These are phyloP conservation scores for Indicator maculatus DNA, from an alignment of 2,113 vertebrate genomes.

Conservation along the genomic window DNA sequence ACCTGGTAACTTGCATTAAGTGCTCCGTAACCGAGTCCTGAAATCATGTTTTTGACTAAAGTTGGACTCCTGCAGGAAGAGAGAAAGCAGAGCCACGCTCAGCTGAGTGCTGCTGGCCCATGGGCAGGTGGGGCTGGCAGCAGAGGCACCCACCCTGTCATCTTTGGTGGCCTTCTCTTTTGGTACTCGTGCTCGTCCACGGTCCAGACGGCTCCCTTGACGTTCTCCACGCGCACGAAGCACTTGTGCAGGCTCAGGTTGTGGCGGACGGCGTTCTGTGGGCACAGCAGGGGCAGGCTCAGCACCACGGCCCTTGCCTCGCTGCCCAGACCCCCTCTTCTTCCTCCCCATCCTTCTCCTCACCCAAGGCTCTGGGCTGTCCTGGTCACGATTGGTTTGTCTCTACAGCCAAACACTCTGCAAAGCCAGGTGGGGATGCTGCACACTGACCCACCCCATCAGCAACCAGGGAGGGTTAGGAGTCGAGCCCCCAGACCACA, in stretches of 20 bases:
- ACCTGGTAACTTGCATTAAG: constrained; percentile 99
- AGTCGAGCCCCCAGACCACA: accelerated
- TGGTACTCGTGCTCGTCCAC: constrained; percentile 99
- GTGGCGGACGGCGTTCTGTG: constrained; percentile 96
- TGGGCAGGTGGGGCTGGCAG: accelerated
- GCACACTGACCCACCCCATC: accelerated
- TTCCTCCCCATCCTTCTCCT: not conserved
- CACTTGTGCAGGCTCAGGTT: constrained; percentile 99
- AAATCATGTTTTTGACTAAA: constrained; percentile 99
- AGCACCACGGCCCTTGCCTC: accelerated
- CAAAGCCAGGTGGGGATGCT: not conserved
- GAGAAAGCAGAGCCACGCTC: not conserved
- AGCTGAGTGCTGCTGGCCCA: not conserved
- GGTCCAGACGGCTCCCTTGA: constrained; percentile 98
- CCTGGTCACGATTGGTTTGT: accelerated
- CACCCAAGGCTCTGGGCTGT: accelerated
- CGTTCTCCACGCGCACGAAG: constrained; percentile 98
- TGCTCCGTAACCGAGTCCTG: constrained; percentile 95
- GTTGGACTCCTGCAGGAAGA: constrained; percentile 89
- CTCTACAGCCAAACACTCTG: accelerated
- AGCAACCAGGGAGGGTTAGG: not conserved
- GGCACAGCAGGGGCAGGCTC: not conserved
- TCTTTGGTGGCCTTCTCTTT: constrained; percentile 99
- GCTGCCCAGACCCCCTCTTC: not conserved
- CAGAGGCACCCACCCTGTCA: constrained; percentile 88